Evolutionary conservation across 1,140 invertebrate genomes (phyloP).

Genomic region (Drosophila arizonae): DNA sequence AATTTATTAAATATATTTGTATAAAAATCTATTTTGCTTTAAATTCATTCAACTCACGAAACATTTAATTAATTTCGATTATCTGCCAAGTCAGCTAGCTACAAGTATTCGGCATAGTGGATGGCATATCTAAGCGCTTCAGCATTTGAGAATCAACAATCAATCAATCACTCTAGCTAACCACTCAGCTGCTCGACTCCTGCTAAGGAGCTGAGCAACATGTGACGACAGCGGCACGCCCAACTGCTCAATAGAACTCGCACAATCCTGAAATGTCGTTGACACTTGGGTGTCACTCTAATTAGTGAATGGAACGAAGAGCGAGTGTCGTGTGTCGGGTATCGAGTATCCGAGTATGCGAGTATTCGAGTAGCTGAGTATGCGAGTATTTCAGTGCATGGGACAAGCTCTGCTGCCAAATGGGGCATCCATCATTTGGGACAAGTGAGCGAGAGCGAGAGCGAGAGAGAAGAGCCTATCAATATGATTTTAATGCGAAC

Average conservation of each 20-base stretch:
- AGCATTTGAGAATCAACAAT: constrained; percentile 49
- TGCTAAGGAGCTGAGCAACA: constrained; percentile 17
- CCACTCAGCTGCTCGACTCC: constrained; percentile 19
- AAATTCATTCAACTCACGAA: too few species aligned
- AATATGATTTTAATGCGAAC: constrained; percentile 48
- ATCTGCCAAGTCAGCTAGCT: too few species aligned
- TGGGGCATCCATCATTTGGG: constrained; percentile 56
- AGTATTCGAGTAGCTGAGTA: background rate
- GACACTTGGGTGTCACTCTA: constrained; percentile 49
- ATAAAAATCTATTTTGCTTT: too few species aligned
- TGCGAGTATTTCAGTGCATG: background rate
- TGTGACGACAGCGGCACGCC: constrained; percentile 36
- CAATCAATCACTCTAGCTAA: constrained; percentile 58
- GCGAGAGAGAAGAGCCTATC: constrained; percentile 4
- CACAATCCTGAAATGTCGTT: constrained; percentile 27
- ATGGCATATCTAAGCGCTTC: background rate
- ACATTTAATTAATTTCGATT: too few species aligned
- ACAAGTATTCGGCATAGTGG: too few species aligned
- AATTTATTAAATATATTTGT: too few species aligned
- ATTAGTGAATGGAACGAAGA: constrained; percentile 48
- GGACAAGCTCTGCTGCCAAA: constrained; percentile 2
- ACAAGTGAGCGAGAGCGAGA: background rate
- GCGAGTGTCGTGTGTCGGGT: background rate
- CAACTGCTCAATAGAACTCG: background rate
- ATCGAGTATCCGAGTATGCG: constrained; percentile 3